Conservation (phyloP, 2,113 vertebrate genomes). For the Crotalus helleri region DNA sequence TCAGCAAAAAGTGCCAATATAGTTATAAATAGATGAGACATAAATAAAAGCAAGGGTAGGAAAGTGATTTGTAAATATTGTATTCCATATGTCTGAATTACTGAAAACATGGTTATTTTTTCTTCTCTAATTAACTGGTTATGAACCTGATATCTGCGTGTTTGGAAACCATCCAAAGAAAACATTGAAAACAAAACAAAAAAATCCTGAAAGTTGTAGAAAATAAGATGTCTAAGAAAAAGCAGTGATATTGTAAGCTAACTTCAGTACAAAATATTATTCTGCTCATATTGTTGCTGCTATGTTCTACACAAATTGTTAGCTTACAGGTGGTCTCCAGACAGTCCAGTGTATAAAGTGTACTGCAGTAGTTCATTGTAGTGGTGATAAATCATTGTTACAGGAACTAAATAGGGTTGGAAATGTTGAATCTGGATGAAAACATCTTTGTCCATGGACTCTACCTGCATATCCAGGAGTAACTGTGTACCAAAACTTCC, state of each 20-base stretch:
- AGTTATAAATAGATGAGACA: neutral
- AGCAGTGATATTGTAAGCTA: neutral
- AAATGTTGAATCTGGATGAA: neutral
- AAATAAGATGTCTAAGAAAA: neutral
- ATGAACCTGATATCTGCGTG: neutral
- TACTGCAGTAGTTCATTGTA: neutral
- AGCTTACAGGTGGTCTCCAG: neutral
- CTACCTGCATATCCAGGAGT: neutral
- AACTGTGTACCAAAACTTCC: neutral
- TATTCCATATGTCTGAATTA: neutral
- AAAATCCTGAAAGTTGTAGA: neutral
- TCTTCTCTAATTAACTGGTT: neutral
- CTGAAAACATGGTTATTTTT: neutral
- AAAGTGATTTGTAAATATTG: neutral
- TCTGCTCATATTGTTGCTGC: neutral
- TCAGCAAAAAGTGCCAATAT: neutral
- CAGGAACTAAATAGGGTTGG: neutral
- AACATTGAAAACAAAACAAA: neutral
- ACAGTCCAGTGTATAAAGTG: neutral
- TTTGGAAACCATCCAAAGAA: neutral
- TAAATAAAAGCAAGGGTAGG: neutral
- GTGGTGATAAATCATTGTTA: neutral
- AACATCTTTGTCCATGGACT: neutral
- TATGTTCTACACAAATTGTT: neutral
- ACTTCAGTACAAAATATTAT: neutral